phyloP scores from a whole-genome alignment of 2,113 vertebrate species.

The Recurvirostra avosetta region DNA sequence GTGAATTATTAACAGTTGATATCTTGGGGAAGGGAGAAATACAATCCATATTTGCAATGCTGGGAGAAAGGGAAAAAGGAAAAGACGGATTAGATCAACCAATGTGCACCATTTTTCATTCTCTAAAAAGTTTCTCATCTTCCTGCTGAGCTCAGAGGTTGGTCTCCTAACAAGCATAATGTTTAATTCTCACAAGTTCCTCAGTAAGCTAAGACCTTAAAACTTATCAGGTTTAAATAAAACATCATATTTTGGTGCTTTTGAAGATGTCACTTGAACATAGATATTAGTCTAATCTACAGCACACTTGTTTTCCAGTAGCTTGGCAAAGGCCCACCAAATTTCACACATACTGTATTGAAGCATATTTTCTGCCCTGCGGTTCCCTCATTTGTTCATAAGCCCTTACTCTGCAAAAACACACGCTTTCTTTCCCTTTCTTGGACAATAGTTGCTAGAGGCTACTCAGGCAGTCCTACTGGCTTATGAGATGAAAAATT shows the following conservation, averaged over 20 bases:
- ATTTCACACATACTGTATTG: conserved; percentile 4
- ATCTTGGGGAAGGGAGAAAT: conserved; percentile 18
- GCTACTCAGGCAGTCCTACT: not conserved
- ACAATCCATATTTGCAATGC: not conserved
- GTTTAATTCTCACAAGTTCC: not conserved
- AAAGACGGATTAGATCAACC: not conserved
- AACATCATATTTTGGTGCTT: not conserved
- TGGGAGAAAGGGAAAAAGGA: not conserved
- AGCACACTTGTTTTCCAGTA: not conserved
- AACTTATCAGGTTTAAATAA: not conserved
- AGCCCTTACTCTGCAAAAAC: conserved; percentile 8
- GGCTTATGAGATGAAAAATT: not conserved
- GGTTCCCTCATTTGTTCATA: conserved; percentile 9
- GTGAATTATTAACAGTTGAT: conserved; percentile 73
- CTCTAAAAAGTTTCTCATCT: not conserved
- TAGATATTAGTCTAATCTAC: not conserved
- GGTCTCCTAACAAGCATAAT: not conserved
- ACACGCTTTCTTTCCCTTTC: not conserved
- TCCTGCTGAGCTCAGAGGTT: not conserved
- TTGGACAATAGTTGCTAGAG: not conserved
- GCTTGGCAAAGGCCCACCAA: not conserved
- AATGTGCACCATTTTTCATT: not conserved
- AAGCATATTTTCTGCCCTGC: not conserved
- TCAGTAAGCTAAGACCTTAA: not conserved
- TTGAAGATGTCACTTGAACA: not conserved